Percentiles rank a stretch among this genome's conserved stretches.
Evolutionary conservation across 2,113 vertebrate genomes (phyloP).

Genomic region (Irena cyanogastra): DNA sequence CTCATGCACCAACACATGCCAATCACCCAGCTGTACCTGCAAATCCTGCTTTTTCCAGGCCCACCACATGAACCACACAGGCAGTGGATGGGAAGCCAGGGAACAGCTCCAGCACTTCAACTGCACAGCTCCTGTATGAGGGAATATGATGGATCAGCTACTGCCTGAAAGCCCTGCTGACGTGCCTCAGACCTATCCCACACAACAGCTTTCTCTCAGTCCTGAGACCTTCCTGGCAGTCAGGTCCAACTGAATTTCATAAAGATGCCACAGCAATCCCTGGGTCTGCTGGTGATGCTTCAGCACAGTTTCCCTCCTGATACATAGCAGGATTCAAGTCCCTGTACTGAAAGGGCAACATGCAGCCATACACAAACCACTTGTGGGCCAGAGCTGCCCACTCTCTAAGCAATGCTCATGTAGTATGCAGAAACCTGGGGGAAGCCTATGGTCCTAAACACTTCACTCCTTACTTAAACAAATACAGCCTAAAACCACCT

Average conservation of each 20-base stretch:
- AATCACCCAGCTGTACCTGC: neutral
- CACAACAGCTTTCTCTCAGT: neutral
- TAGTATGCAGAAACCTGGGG: neutral
- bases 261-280: neutral
- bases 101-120: neutral
- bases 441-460: neutral
- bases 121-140: neutral
- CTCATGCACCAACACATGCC: neutral
- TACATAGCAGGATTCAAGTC: neutral
- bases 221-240: neutral
- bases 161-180: neutral
- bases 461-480: neutral
- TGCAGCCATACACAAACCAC: fast-evolving
- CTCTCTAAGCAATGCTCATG: neutral
- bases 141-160: neutral
- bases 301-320: neutral
- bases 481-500: neutral
- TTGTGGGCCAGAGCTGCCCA: neutral
- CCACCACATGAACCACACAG: neutral
- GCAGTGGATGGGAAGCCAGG: neutral
- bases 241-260: neutral
- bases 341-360: neutral
- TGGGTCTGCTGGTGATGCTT: neutral
- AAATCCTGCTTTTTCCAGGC: neutral
- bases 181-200: neutral